phyloP scores from a whole-genome alignment of 2,888 invertebrate species.

The Drosophila sordidula region DNA sequence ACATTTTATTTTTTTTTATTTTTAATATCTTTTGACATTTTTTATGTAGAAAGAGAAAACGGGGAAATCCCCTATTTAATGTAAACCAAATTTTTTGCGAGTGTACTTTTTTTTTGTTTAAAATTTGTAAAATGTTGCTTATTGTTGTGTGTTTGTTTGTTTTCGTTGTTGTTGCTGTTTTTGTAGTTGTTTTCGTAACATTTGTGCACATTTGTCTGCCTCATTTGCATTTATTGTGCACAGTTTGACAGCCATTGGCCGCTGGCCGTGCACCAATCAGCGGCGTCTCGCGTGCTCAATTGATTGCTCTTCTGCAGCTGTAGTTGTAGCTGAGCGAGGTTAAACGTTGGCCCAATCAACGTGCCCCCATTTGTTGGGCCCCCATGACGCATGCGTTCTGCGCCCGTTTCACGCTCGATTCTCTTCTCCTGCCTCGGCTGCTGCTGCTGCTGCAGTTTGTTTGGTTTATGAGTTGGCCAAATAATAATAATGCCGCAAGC shows the following conservation, averaged over 20 bases:
- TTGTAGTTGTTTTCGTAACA: slow-evolving; percentile 52
- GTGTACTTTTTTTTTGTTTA: slow-evolving; percentile 45
- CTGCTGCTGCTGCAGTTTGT: slow-evolving; percentile 46
- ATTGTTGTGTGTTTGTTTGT: slow-evolving; percentile 46
- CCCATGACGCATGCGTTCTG: slow-evolving; percentile 72
- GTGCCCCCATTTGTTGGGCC: slow-evolving; percentile 74
- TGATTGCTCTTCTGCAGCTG: slow-evolving; percentile 32
- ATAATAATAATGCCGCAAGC: slow-evolving; percentile 55
- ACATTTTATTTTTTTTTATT: no score
- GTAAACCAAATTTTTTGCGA: background rate
- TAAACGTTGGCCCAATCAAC: slow-evolving; percentile 78
- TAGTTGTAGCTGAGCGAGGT: slow-evolving; percentile 52
- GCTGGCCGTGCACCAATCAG: slow-evolving; percentile 61
- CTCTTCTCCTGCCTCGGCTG: slow-evolving; percentile 2
- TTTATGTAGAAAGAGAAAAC: no score
- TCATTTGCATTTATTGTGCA: slow-evolving; percentile 54
- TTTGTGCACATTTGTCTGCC: slow-evolving; percentile 70
- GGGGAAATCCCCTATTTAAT: no score
- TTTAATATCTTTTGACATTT: no score
- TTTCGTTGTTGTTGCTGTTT: slow-evolving; percentile 12
- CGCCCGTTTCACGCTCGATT: slow-evolving; percentile 27
- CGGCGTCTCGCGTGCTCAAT: slow-evolving; percentile 49
- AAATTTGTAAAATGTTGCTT: slow-evolving; percentile 47
- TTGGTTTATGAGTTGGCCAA: slow-evolving; percentile 77
- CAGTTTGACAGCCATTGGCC: slow-evolving; percentile 50